Percentiles rank a stretch among this genome's conserved stretches.
Conservation (phyloP, 1,140 invertebrate species). For the Aphis craccivora region DNA sequence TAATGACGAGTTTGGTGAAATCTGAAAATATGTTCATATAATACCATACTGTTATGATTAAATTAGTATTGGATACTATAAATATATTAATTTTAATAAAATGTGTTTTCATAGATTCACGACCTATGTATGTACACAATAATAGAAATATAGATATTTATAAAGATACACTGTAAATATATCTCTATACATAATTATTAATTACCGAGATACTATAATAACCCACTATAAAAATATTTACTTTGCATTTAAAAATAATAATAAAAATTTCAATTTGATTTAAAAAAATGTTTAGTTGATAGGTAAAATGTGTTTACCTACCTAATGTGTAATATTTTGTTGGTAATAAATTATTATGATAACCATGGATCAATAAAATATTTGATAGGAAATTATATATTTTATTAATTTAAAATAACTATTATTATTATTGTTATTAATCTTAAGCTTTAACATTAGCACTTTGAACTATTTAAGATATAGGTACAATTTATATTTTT, state of each 20-base stretch:
- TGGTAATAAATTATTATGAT: no score
- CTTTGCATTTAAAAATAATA: background rate
- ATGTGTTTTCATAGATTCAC: background rate
- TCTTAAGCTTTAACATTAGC: background rate
- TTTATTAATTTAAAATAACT: background rate
- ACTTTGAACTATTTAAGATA: background rate
- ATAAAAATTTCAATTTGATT: background rate
- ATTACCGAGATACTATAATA: no score
- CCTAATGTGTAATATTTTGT: background rate
- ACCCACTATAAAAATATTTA: background rate
- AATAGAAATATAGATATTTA: background rate
- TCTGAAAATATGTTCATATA: background rate
- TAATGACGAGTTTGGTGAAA: constrained; percentile 27
- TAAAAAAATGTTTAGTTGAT: no score
- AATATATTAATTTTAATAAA: background rate
- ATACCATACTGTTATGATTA: background rate
- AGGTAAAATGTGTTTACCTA: no score
- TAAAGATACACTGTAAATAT: background rate
- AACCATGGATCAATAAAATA: no score
- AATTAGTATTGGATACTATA: background rate
- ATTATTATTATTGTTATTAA: background rate
- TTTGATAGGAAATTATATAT: no score
- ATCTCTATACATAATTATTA: background rate
- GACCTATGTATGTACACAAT: background rate
- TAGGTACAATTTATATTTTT: background rate